Conservation (phyloP, 92 coral and sea anemone genomes). For the Parazoanthus atlanticus region DNA sequence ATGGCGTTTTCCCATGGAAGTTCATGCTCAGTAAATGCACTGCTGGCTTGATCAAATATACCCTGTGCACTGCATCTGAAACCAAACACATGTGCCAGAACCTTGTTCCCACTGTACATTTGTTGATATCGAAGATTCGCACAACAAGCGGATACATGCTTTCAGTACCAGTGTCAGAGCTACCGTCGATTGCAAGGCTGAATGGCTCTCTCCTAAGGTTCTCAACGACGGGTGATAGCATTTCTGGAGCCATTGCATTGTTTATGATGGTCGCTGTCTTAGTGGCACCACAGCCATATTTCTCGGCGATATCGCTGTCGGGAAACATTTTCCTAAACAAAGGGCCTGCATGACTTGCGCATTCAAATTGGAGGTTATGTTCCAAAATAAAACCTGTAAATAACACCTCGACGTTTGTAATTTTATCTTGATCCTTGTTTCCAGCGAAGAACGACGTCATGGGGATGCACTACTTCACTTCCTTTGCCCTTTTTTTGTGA, state of each 20-base stretch:
- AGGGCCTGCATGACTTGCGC: too few relatives aligned
- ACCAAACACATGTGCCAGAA: slow-evolving; percentile 7
- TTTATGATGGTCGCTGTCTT: slow-evolving; percentile 36
- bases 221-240: slow-evolving; percentile 24
- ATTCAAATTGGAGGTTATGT: neutral
- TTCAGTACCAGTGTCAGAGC: slow-evolving; percentile 39
- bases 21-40: neutral
- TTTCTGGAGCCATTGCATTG: slow-evolving; percentile 52
- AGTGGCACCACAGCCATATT: slow-evolving; percentile 41
- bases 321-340: slow-evolving; percentile 10
- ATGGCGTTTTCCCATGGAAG: neutral
- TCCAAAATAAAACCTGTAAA: neutral
- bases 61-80: neutral
- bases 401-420: too few relatives aligned
- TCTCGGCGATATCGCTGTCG: neutral
- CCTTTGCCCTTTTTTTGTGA: too few relatives aligned
- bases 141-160: neutral
- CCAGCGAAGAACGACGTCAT: too few relatives aligned
- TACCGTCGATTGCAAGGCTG: slow-evolving; percentile 44
- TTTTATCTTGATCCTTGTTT: too few relatives aligned
- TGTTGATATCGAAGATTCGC: neutral
- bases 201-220: slow-evolving; percentile 29
- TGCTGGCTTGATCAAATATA: neutral
- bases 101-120: neutral
- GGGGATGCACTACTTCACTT: too few relatives aligned